Conservation (phyloP, 2,888 invertebrate genomes). For the Sarcophaga subvicina region DNA sequence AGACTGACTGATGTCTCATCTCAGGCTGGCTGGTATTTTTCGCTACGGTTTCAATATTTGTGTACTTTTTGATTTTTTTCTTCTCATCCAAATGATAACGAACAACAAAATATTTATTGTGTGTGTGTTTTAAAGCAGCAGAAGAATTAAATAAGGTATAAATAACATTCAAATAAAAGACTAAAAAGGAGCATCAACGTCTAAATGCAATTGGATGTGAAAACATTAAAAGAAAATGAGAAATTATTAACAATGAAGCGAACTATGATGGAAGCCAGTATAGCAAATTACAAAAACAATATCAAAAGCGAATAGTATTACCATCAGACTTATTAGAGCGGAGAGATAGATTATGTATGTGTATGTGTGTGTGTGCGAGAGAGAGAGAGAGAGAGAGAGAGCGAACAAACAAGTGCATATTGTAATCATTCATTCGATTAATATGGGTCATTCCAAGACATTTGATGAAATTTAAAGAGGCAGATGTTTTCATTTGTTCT, state of each 20-base stretch:
- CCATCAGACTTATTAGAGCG: slow-evolving; percentile 67
- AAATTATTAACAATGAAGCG: slow-evolving; percentile 25
- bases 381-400: not conserved
- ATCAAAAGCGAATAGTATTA: slow-evolving; percentile 59
- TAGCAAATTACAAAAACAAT: not conserved
- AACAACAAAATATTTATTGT: slow-evolving; percentile 5
- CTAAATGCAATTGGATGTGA: not conserved
- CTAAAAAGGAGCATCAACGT: slow-evolving; percentile 28
- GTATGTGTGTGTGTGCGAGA: not conserved
- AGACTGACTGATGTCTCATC: not conserved
- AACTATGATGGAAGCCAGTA: slow-evolving; percentile 1
- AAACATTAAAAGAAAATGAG: slow-evolving; percentile 32
- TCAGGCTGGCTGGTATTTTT: not conserved
- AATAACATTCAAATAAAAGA: slow-evolving; percentile 39
- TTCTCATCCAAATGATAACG: slow-evolving; percentile 24
- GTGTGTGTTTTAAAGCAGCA: slow-evolving; percentile 32
- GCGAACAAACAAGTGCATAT: slow-evolving; percentile 52
- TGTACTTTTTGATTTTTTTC: slow-evolving; percentile 1
- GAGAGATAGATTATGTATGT: slow-evolving; percentile 24
- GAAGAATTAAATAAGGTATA: slow-evolving; percentile 26
- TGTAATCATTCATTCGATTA: slow-evolving; percentile 21
- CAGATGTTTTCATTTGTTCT: slow-evolving; percentile 21
- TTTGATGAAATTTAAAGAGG: not conserved
- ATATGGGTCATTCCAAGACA: slow-evolving; percentile 49
- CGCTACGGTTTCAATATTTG: not conserved